phyloP scores from a whole-genome alignment of 2,888 invertebrate genomes.

The Heliconius hortense region DNA sequence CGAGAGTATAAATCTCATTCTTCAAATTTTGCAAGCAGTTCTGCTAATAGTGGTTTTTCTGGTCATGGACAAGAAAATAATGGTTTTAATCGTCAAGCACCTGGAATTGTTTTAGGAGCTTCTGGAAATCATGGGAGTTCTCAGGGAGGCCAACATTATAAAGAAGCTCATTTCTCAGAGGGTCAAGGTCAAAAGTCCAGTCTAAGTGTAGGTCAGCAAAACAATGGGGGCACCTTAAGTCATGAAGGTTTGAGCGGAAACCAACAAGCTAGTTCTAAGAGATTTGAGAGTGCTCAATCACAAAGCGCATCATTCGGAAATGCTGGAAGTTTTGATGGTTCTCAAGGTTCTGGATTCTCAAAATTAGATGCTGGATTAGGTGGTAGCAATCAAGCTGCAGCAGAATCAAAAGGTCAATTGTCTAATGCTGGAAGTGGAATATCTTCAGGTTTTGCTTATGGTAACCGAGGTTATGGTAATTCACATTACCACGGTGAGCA shows the following conservation, averaged over 20 bases:
- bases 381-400: not conserved
- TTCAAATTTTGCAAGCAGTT: not conserved
- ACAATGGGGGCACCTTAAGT: not conserved
- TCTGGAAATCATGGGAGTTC: not conserved
- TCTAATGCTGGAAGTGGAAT: not conserved
- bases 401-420: not conserved
- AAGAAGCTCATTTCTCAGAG: constrained; percentile 11
- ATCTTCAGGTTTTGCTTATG: not conserved
- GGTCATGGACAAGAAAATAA: not conserved
- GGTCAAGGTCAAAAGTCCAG: too few species aligned
- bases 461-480: not conserved
- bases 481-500: not conserved
- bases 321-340: not conserved
- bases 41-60: not conserved
- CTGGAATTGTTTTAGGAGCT: not conserved
- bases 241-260: not conserved
- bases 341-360: not conserved
- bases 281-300: not conserved
- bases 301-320: constrained; percentile 2
- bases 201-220: not conserved
- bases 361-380: not conserved
- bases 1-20: constrained; percentile 7
- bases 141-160: not conserved
- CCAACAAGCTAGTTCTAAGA: not conserved
- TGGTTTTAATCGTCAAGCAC: not conserved